Evolutionary conservation across 2,113 vertebrate species (phyloP).

Genomic region (Nothobranchius kuhntae): DNA sequence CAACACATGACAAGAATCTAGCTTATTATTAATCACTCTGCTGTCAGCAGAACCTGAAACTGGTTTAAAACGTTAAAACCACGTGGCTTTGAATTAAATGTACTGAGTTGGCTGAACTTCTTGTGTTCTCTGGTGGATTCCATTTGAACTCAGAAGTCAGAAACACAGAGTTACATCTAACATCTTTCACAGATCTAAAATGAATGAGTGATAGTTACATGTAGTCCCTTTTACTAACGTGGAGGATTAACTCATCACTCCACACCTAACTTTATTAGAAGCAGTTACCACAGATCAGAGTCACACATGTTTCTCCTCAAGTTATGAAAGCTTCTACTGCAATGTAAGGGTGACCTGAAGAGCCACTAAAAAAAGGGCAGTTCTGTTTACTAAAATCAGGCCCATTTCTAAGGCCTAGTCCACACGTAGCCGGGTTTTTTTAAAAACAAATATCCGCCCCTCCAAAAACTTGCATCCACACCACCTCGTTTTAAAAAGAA

Average conservation of each 20-base stretch:
- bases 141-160: too few species aligned
- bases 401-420: background rate
- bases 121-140: too few species aligned
- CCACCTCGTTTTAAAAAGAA: too few species aligned
- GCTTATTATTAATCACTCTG: constrained; percentile 55
- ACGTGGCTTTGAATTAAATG: background rate
- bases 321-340: background rate
- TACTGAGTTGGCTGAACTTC: background rate
- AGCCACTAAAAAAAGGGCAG: background rate
- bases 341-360: background rate
- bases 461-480: too few species aligned
- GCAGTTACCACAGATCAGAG: too few species aligned
- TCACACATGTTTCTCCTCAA: too few species aligned
- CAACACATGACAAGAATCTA: constrained; percentile 47
- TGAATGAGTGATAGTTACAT: background rate
- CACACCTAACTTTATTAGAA: too few species aligned
- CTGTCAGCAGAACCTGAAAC: constrained; percentile 28
- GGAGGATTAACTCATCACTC: too few species aligned
- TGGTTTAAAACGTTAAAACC: background rate
- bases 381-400: background rate
- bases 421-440: too few species aligned
- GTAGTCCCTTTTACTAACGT: background rate
- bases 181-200: background rate
- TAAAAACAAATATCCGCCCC: too few species aligned
- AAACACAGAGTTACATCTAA: too few species aligned